Base-by-base conservation (phyloP, 2,113 vertebrate species). In the Grallaria varia region DNA sequence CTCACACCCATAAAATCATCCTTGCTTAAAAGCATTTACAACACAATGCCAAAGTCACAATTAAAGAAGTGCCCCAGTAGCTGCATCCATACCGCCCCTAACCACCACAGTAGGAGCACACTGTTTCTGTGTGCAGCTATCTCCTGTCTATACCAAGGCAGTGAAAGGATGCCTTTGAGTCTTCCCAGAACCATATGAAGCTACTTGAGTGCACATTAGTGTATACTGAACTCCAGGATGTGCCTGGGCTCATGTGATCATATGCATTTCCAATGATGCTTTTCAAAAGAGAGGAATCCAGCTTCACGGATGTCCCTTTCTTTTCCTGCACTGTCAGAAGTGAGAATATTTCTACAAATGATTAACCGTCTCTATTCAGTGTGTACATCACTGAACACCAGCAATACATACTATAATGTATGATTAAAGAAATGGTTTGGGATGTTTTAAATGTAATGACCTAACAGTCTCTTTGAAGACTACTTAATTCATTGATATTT, bases 51-150 rank as follows among this genome's bases (percentile, higher is more conserved):
- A 21, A 44, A 85, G 31, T 49, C 66, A 33, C 8, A 30, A 30
- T 27, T 55, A 10, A 73, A 44, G 15, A 47, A 85, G 7, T 53
- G 27, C 47, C 3, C 0, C 1, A 2, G 37, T 53, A n/a, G 21
- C n/a, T 93, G 28, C 72, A 14, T 50, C 72, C 25, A 25, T 23
- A 18, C 15, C 0, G 0, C 14, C 68, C 19, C 44, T 77, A 64
- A 33, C 33, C 21, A 15, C 0, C 0, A 7, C 5, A 84, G 47
- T 39, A 68, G 49, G 33, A 79, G n/a, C 12, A 27, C 7, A 1
- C 4, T 10, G 0, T 44, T 67, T 13, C 35, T 86, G 28, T 56
- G 24, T 66, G 60, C 68, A 76, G 9, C 58, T 62, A 12, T 60
- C 28, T 77, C 28, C 52, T 73, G 1, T 11, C 37, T 39, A 6